Conservation (phyloP, 2,888 invertebrate species). For the Panzeria rudis region DNA sequence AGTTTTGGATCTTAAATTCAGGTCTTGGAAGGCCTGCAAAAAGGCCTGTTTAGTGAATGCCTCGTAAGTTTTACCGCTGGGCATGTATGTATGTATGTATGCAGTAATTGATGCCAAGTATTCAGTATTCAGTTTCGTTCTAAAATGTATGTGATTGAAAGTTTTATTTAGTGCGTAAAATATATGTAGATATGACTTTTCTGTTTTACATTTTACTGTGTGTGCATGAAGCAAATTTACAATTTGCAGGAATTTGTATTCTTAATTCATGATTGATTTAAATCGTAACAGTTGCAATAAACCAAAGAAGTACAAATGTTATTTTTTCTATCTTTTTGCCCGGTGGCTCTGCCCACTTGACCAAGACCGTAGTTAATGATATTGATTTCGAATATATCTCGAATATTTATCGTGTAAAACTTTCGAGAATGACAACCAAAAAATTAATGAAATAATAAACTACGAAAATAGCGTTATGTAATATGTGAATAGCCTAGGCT, state of each 20-base stretch:
- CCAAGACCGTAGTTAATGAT: no score
- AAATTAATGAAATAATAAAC: no score
- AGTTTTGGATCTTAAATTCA: no score
- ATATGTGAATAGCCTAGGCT: no score
- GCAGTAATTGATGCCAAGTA: background rate
- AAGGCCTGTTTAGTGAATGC: no score
- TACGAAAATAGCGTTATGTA: no score
- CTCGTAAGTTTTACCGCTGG: no score
- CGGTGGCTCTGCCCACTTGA: no score
- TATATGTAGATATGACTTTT: background rate
- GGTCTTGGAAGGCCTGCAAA: no score
- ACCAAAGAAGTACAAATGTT: background rate
- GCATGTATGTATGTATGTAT: background rate
- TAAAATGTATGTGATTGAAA: background rate
- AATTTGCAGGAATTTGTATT: slow-evolving; percentile 34
- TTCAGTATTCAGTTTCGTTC: background rate
- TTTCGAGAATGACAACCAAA: no score
- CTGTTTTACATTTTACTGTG: background rate
- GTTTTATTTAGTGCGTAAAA: background rate
- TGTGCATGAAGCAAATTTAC: background rate
- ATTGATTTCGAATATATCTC: no score
- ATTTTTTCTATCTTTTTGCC: background rate
- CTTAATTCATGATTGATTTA: slow-evolving; percentile 61
- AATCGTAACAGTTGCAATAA: slow-evolving; percentile 65
- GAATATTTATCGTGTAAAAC: no score